These are phyloP conservation scores for Zonotrichia leucophrys DNA, from an alignment of 2,113 vertebrate species.

Conservation along the genomic window DNA sequence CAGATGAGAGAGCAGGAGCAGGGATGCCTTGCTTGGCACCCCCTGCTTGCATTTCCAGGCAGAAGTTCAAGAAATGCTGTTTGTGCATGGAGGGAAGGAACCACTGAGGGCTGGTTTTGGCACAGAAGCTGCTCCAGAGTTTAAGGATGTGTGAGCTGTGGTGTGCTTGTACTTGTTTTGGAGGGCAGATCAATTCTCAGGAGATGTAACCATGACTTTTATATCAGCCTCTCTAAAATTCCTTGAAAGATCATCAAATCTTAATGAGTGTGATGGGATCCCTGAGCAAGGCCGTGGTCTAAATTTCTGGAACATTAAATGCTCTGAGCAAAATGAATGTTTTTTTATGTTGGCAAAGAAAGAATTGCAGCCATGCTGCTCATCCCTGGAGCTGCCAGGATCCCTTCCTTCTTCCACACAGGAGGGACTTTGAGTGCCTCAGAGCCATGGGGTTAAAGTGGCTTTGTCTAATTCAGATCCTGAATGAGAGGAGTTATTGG, in stretches of 20 bases:
- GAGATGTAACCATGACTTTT: not conserved
- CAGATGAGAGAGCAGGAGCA: not conserved
- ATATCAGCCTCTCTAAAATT: accelerated
- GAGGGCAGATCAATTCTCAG: not conserved
- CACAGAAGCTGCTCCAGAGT: accelerated
- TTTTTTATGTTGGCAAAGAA: not conserved
- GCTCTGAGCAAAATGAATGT: not conserved
- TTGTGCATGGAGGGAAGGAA: not conserved
- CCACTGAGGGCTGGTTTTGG: not conserved
- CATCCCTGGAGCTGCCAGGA: not conserved
- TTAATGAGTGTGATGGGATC: accelerated
- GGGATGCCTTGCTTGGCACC: too few relatives aligned
- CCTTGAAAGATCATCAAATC: not conserved
- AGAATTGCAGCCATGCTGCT: not conserved
- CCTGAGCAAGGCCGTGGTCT: not conserved
- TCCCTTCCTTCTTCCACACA: not conserved
- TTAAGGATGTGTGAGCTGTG: not conserved
- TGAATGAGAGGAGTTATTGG: not conserved
- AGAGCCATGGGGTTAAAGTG: not conserved
- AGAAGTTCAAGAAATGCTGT: not conserved
- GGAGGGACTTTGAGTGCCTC: not conserved
- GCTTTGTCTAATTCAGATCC: not conserved
- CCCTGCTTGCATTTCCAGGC: not conserved
- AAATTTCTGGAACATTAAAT: not conserved
- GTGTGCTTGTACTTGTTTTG: not conserved